Conservation (phyloP, 2,797 vertebrate genomes). For the Sebastes paucispinis region DNA sequence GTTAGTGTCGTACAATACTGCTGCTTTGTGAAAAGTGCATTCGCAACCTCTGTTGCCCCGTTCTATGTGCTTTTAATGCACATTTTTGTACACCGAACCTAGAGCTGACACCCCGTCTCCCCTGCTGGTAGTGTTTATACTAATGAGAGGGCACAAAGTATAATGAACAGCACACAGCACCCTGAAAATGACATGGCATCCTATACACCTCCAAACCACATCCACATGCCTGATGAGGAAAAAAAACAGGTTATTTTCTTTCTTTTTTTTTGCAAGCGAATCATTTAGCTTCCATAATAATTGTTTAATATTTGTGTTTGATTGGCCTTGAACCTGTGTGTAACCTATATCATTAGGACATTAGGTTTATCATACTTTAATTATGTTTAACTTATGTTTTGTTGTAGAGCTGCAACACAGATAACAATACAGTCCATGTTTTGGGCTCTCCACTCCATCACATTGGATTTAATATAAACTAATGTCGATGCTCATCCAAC, state of each 20-base stretch:
- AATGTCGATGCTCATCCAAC: not conserved
- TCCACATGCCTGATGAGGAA: conserved; percentile 22
- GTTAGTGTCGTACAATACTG: not conserved
- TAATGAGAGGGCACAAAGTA: conserved; percentile 54
- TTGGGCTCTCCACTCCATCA: no score
- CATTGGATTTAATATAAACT: no score
- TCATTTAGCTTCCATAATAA: not conserved
- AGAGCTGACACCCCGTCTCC: conserved; percentile 5
- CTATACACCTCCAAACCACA: conserved; percentile 44
- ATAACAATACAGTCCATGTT: not conserved
- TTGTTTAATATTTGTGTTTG: not conserved
- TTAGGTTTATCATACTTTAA: not conserved
- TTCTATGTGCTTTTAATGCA: not conserved
- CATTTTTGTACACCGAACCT: not conserved
- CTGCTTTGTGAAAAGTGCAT: not conserved
- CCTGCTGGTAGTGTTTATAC: conserved; percentile 52
- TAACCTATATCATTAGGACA: not conserved
- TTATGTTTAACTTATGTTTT: not conserved
- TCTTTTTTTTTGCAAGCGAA: not conserved
- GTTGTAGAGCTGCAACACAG: not conserved
- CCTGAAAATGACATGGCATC: conserved; percentile 32
- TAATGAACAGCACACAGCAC: conserved; percentile 41
- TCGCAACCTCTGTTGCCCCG: not conserved
- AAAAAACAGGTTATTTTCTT: not conserved
- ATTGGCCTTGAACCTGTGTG: not conserved